Evolutionary conservation across 2,113 vertebrate genomes (phyloP).

Genomic region (Carassius auratus): DNA sequence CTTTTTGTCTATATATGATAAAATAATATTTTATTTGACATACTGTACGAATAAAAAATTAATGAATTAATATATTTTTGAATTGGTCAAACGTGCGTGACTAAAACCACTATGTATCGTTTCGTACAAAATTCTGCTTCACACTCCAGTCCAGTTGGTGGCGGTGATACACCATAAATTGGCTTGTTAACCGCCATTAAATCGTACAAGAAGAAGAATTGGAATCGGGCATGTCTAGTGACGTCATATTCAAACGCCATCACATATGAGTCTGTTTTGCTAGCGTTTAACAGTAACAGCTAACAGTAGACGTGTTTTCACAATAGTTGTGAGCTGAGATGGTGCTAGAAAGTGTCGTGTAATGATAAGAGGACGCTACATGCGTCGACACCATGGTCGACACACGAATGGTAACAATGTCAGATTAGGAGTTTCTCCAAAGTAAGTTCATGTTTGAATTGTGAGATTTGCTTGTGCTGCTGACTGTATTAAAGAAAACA

Average conservation of each 20-base stretch:
- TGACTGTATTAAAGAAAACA: neutral
- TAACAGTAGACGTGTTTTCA: neutral
- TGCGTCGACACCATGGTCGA: neutral
- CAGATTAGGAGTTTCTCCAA: neutral
- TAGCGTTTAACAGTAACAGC: neutral
- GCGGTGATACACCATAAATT: too few species aligned
- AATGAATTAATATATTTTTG: neutral
- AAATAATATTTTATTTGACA: neutral
- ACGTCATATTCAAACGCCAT: constrained; percentile 25
- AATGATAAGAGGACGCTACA: neutral
- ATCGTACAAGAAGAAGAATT: too few species aligned
- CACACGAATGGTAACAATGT: constrained; percentile 45
- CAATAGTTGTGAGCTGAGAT: neutral
- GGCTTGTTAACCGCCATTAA: too few species aligned
- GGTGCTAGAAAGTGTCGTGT: neutral
- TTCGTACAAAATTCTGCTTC: too few species aligned
- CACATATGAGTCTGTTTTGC: neutral
- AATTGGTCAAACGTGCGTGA: neutral
- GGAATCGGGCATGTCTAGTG: neutral
- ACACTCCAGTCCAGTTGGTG: too few species aligned
- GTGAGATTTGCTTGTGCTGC: neutral
- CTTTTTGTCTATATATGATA: neutral
- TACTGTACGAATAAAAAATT: neutral
- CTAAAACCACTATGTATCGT: neutral
- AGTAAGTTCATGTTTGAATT: constrained; percentile 57